Percentiles rank a stretch among this genome's conserved stretches.
Evolutionary conservation across 2,113 vertebrate species (phyloP).

Genomic region (Myrmecophaga tridactyla): DNA sequence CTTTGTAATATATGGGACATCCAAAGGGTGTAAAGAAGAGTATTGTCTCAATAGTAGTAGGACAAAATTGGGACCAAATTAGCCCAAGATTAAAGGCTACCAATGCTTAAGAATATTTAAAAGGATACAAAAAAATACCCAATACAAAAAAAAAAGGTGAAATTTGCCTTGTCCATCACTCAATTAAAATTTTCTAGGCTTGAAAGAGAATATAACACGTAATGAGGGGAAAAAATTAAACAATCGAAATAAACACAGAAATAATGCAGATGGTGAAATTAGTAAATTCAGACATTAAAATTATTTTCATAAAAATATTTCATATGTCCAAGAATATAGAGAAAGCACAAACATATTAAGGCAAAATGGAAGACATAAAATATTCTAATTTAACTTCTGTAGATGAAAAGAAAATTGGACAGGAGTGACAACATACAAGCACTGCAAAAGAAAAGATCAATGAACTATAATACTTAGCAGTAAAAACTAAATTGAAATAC

Average conservation of each 20-base stretch:
- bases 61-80: background rate
- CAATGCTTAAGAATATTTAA: background rate
- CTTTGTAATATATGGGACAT: too few species aligned
- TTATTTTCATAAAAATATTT: background rate
- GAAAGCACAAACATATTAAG: background rate
- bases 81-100: background rate
- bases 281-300: background rate
- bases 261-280: background rate
- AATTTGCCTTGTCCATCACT: background rate
- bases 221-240: background rate
- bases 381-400: background rate
- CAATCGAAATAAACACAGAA: background rate
- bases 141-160: background rate
- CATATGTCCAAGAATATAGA: background rate
- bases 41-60: background rate
- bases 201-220: background rate
- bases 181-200: background rate
- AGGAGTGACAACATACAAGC: background rate
- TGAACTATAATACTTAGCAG: background rate
- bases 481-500: background rate
- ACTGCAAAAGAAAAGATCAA: background rate
- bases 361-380: background rate
- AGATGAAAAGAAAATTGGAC: background rate
- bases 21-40: too few species aligned
- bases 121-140: background rate